A percentile compares a stretch with the other conserved stretches of the same genome.
Evolutionary conservation across 2,888 invertebrate genomes (phyloP).

Genomic region (Ormyrus nitidulus): DNA sequence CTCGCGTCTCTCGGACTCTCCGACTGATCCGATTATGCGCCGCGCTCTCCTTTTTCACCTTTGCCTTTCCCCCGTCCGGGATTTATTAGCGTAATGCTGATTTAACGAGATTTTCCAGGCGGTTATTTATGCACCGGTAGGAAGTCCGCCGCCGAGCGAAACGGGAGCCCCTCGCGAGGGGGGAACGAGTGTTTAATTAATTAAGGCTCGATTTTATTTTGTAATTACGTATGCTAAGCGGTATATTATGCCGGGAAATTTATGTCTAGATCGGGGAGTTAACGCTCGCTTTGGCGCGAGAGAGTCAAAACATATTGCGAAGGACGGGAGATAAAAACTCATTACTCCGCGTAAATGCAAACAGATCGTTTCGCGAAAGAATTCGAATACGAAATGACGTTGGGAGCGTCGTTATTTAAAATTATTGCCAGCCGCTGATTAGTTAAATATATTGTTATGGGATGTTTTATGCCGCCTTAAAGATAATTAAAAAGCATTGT

Average conservation of each 20-base stretch:
- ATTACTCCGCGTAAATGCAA: no score
- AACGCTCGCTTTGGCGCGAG: not conserved
- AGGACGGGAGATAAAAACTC: no score
- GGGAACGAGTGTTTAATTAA: not conserved
- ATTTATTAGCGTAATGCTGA: no score
- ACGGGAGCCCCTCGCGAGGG: no score
- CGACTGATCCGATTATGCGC: not conserved
- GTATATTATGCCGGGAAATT: not conserved
- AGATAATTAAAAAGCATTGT: conserved; percentile 33
- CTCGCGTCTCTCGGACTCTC: not conserved
- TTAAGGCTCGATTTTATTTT: not conserved
- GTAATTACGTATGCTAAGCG: not conserved
- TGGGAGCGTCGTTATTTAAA: no score
- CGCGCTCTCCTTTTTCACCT: not conserved
- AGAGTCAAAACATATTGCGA: conserved; percentile 5
- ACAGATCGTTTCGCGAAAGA: no score
- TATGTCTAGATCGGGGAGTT: not conserved
- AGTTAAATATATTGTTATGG: no score
- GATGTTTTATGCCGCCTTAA: not conserved
- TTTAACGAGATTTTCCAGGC: no score
- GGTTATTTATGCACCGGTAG: no score
- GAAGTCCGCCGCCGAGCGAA: no score
- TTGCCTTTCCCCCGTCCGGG: not conserved
- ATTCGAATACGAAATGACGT: no score
- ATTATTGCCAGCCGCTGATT: no score